Conservation (phyloP, 2,797 vertebrate genomes). For the Sebastes vulpes region DNA sequence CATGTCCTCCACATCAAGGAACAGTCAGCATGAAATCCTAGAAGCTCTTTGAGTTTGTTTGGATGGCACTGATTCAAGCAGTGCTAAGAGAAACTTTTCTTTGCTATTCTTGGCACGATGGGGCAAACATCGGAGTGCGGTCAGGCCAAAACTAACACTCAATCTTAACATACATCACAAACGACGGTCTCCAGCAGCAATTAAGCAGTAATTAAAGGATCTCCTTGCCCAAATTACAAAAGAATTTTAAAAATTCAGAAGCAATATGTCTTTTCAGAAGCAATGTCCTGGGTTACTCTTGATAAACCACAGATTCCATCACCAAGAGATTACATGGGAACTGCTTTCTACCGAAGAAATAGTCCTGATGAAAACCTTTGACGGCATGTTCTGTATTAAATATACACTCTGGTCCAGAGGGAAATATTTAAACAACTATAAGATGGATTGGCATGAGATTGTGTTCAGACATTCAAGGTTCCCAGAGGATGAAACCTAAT, state of each 20-base stretch:
- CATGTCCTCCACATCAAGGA: constrained; percentile 53
- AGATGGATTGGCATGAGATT: background rate
- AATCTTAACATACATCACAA: constrained; percentile 15
- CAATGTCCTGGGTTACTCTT: background rate
- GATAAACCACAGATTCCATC: background rate
- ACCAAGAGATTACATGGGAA: background rate
- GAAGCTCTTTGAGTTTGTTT: constrained; percentile 60
- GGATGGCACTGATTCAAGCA: constrained; percentile 23
- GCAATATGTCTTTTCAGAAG: constrained; percentile 2
- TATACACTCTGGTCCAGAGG: background rate
- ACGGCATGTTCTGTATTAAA: background rate
- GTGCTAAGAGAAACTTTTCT: constrained; percentile 47
- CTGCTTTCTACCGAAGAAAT: background rate
- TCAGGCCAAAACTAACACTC: constrained; percentile 26
- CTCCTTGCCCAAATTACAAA: constrained; percentile 18
- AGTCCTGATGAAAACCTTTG: background rate
- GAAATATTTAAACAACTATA: background rate
- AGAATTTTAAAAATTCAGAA: constrained; percentile 12
- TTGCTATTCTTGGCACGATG: constrained; percentile 70
- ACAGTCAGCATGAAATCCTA: constrained; percentile 70
- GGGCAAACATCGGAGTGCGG: constrained; percentile 18
- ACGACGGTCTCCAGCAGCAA: constrained; percentile 15
- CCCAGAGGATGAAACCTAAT: too few relatives aligned
- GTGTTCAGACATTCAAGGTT: background rate
- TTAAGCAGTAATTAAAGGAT: constrained; percentile 22